phyloP scores from a whole-genome alignment of 2,888 invertebrate genomes.

The Exephanes ischioxanthus region DNA sequence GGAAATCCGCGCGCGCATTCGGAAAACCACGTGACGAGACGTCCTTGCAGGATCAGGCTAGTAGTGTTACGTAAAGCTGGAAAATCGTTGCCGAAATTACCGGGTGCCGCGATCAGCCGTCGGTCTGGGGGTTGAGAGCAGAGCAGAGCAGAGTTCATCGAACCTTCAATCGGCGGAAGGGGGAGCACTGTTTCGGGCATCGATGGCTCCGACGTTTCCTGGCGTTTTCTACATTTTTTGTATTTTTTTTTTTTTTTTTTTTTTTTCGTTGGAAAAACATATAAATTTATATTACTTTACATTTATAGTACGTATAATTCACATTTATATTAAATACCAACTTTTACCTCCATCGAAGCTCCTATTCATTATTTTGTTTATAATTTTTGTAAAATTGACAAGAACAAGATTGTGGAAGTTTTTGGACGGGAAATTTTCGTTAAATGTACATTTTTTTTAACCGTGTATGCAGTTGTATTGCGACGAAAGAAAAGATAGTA shows the following conservation, averaged over 20 bases:
- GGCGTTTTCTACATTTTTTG: not conserved
- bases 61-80: conserved; percentile 77
- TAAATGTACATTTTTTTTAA: too few relatives aligned
- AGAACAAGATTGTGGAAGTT: too few relatives aligned
- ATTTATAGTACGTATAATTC: too few relatives aligned
- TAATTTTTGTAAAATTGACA: too few relatives aligned
- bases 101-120: not conserved
- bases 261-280: too few relatives aligned
- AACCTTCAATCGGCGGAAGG: not conserved
- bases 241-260: too few relatives aligned
- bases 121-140: not conserved
- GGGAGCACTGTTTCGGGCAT: not conserved
- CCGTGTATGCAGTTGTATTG: not conserved
- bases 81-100: conserved; percentile 69
- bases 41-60: conserved; percentile 84
- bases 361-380: too few relatives aligned
- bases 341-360: too few relatives aligned
- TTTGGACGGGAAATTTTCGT: too few relatives aligned
- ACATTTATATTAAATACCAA: too few relatives aligned
- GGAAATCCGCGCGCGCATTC: conserved; percentile 35
- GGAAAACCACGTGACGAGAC: conserved; percentile 82
- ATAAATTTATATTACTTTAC: too few relatives aligned
- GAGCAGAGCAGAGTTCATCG: not conserved
- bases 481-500: not conserved
- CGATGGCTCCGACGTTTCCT: not conserved